A percentile compares a stretch with the other conserved stretches of the same genome.
Conservation (phyloP, 2,888 invertebrate genomes). For the Ypsolopha sequella region DNA sequence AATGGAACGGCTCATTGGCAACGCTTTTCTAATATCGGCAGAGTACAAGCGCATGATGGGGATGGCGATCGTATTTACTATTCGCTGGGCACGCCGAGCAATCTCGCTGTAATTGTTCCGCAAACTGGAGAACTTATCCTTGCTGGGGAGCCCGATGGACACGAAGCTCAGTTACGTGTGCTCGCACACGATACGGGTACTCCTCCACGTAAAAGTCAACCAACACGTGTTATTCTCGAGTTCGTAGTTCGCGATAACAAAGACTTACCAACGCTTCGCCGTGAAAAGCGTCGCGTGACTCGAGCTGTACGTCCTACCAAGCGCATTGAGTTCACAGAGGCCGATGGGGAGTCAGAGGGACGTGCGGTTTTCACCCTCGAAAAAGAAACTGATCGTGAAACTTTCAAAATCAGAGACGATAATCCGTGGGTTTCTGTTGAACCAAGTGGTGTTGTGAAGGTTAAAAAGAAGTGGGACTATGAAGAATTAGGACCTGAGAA, state of each 20-base stretch:
- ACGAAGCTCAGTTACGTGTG: conserved; percentile 78
- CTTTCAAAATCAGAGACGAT: conserved; percentile 93
- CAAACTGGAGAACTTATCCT: conserved; percentile 92
- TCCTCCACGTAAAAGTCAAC: conserved; percentile 78
- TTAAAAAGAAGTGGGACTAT: conserved; percentile 97
- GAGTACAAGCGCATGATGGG: conserved; percentile 87
- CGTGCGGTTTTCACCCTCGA: conserved; percentile 90
- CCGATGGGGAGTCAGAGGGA: conserved; percentile 90
- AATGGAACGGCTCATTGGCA: conserved; percentile 78
- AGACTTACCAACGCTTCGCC: conserved; percentile 74
- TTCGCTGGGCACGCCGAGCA: conserved; percentile 82
- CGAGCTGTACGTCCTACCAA: conserved; percentile 95
- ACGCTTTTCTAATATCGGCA: conserved; percentile 86
- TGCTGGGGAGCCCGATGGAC: conserved; percentile 80
- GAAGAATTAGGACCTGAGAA: conserved; percentile 95
- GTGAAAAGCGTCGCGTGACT: conserved; percentile 84
- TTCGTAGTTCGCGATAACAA: conserved; percentile 74
- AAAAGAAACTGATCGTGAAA: conserved; percentile 92
- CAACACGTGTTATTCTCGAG: conserved; percentile 83
- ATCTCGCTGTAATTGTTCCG: conserved; percentile 89
- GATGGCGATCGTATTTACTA: conserved; percentile 96
- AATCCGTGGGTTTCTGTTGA: conserved; percentile 96
- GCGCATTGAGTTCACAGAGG: conserved; percentile 91
- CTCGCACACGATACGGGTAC: conserved; percentile 86
- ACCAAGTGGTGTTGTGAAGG: conserved; percentile 90